Conservation (phyloP, 2,797 vertebrate genomes). For the Anniella stebbinsi region DNA sequence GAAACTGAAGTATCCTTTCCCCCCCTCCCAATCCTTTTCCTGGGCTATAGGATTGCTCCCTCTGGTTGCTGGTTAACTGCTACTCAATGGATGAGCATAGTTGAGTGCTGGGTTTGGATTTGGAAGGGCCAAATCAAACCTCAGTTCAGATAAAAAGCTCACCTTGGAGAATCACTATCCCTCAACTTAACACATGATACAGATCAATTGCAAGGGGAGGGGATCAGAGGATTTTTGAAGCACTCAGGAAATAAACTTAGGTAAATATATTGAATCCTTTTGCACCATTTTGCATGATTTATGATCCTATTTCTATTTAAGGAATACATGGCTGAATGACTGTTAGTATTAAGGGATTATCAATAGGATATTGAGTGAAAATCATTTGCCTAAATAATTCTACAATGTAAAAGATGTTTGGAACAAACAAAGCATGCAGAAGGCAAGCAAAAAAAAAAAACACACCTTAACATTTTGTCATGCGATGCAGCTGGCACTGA, state of each 20-base stretch:
- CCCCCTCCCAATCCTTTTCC: too few relatives aligned
- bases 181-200: background rate
- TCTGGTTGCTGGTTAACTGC: background rate
- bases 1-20: too few relatives aligned
- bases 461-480: conserved; percentile 16
- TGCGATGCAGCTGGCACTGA: conserved; percentile 8
- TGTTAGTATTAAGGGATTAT: background rate
- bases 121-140: background rate
- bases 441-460: background rate
- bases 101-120: background rate
- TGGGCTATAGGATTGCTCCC: too few relatives aligned
- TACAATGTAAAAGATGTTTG: conserved; percentile 32
- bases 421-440: background rate
- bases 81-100: background rate
- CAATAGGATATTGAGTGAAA: conserved; percentile 16
- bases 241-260: background rate
- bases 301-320: background rate
- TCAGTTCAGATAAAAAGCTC: background rate
- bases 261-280: background rate
- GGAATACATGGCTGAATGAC: background rate
- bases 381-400: background rate
- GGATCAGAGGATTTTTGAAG: background rate
- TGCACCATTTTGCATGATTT: background rate
- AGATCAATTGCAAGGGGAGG: background rate
- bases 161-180: background rate